Evolutionary conservation across 2,113 vertebrate species (phyloP).

Genomic region (Sarotherodon lohbergeri): DNA sequence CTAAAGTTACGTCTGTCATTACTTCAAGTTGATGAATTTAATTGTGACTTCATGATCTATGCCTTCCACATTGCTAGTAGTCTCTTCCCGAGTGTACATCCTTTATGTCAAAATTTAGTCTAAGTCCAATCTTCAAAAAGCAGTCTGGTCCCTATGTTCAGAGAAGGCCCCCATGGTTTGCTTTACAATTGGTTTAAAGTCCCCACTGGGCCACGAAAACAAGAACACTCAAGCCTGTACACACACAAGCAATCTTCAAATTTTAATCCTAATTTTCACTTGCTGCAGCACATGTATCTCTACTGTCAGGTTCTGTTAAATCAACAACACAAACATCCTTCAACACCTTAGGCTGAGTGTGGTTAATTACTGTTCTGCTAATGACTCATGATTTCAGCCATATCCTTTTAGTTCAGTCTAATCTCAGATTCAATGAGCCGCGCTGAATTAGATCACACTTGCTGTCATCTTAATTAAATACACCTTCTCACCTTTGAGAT

Average conservation of each 20-base stretch:
- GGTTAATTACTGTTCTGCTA: slow-evolving; percentile 14
- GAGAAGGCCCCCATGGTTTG: neutral
- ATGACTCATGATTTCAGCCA: neutral
- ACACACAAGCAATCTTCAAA: neutral
- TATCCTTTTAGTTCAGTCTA: neutral
- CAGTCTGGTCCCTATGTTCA: neutral
- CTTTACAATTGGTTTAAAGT: neutral
- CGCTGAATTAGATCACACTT: neutral
- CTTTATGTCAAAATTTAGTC: neutral
- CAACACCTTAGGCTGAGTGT: neutral
- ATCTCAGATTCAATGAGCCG: slow-evolving; percentile 10
- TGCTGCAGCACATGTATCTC: neutral
- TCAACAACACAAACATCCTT: neutral
- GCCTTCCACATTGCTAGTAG: neutral
- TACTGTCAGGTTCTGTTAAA: neutral
- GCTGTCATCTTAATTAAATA: slow-evolving; percentile 7
- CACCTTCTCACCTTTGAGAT: neutral
- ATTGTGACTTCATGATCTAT: neutral
- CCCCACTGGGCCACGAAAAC: neutral
- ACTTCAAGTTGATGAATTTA: neutral
- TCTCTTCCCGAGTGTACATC: neutral
- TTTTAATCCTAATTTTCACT: neutral
- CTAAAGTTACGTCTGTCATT: neutral
- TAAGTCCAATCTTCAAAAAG: neutral
- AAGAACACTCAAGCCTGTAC: neutral